Evolutionary conservation across 1,140 invertebrate genomes (phyloP).

Genomic region (Leptopilina clavipes): DNA sequence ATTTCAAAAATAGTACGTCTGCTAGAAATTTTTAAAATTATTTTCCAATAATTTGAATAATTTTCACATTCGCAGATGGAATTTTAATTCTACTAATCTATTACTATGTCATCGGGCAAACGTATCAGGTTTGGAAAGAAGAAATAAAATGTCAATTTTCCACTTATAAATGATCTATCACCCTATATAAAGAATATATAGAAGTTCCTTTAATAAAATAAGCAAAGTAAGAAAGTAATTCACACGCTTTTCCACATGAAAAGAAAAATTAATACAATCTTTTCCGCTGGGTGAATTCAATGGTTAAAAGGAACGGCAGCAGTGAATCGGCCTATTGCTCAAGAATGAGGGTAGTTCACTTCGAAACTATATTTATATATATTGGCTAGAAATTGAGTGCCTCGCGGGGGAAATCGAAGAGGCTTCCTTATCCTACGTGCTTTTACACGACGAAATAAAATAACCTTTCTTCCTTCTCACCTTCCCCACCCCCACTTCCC

Average conservation of each 20-base stretch:
- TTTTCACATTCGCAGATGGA: no score
- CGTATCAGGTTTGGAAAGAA: neutral
- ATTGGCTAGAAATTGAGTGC: constrained; percentile 25
- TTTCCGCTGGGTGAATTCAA: constrained; percentile 13
- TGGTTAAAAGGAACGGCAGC: neutral
- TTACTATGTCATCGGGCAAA: no score
- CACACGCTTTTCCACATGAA: neutral
- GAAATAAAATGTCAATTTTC: neutral
- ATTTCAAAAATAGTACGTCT: no score
- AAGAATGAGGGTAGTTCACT: neutral
- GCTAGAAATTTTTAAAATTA: no score
- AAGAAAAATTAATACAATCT: constrained; percentile 28
- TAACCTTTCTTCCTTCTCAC: neutral
- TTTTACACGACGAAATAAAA: constrained; percentile 23
- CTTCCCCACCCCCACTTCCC: no score
- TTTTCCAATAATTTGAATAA: no score
- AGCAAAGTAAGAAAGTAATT: constrained; percentile 3
- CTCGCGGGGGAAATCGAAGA: constrained; percentile 28
- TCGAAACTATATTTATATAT: neutral
- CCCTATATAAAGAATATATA: no score
- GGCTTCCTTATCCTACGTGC: constrained; percentile 5
- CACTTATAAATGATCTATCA: neutral
- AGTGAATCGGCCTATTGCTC: constrained; percentile 23
- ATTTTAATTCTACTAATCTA: no score
- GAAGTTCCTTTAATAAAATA: neutral